These are phyloP conservation scores for Agrotis clavis DNA, from an alignment of 2,888 invertebrate species.

Conservation along the genomic window DNA sequence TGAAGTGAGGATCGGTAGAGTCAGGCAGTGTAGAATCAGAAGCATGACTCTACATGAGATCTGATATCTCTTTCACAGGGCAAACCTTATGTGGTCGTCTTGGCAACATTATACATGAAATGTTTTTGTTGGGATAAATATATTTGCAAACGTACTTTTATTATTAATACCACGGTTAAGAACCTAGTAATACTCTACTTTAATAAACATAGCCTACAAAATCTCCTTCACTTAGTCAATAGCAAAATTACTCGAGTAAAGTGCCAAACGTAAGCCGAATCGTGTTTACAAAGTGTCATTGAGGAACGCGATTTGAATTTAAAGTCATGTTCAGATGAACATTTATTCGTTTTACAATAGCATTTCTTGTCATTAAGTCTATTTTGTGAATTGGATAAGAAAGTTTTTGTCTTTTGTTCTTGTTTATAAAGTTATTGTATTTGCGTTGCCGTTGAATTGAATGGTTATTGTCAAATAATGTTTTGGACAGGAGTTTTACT, in stretches of 20 bases:
- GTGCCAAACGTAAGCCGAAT: slow-evolving; percentile 14
- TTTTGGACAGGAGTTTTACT: neutral
- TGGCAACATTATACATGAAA: too few species aligned
- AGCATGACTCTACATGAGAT: too few species aligned
- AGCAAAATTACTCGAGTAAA: slow-evolving; percentile 17
- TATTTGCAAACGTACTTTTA: too few species aligned
- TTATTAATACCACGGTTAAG: too few species aligned
- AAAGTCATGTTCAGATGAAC: slow-evolving; percentile 11
- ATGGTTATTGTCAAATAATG: neutral
- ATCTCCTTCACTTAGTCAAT: neutral
- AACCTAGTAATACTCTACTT: neutral
- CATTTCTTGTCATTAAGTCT: slow-evolving; percentile 3
- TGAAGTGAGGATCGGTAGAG: too few species aligned
- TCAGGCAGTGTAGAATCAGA: too few species aligned
- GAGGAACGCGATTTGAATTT: slow-evolving; percentile 43
- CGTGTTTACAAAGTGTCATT: slow-evolving; percentile 26
- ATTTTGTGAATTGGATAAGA: slow-evolving; percentile 4
- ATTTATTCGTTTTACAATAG: slow-evolving; percentile 18
- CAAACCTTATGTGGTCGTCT: too few species aligned
- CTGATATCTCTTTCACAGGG: too few species aligned
- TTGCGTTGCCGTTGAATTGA: neutral
- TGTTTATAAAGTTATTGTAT: neutral
- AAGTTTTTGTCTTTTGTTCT: neutral
- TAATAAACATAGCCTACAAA: slow-evolving; percentile 5
- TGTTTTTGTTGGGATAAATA: too few species aligned